These are phyloP conservation scores for Listronotus oregonensis DNA, from an alignment of 1,140 invertebrate species.

Conservation along the genomic window DNA sequence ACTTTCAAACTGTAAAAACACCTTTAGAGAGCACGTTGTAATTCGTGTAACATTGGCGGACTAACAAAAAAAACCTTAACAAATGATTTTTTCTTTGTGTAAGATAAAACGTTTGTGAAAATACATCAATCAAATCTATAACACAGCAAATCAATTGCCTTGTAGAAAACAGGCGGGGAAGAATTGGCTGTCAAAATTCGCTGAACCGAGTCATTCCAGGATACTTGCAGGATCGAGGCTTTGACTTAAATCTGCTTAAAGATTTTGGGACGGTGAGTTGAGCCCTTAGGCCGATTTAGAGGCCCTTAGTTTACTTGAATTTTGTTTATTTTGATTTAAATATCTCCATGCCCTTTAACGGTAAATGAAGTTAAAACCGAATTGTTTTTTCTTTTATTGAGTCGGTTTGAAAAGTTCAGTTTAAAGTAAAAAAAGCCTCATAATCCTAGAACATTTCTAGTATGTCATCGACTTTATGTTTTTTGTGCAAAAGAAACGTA, in stretches of 20 bases:
- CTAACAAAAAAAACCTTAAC: no score
- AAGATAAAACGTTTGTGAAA: constrained; percentile 7
- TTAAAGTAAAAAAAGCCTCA: background rate
- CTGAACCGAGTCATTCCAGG: constrained; percentile 19
- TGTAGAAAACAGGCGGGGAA: constrained; percentile 23
- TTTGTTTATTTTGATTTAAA: constrained; percentile 26
- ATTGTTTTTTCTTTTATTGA: no score
- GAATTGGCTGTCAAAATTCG: constrained; percentile 26
- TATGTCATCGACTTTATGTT: no score
- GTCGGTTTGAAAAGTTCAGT: no score
- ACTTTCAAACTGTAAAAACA: no score
- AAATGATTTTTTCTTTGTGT: no score
- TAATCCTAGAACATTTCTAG: no score
- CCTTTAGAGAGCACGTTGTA: no score
- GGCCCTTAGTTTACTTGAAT: constrained; percentile 19
- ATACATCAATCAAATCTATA: constrained; percentile 29
- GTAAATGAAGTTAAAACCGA: background rate
- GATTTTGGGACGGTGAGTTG: constrained; percentile 22
- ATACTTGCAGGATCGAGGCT: constrained; percentile 20
- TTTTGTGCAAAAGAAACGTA: no score
- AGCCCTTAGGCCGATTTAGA: constrained; percentile 21
- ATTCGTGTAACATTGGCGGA: no score
- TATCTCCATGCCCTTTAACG: background rate
- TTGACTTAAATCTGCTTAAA: constrained; percentile 28
- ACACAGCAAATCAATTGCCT: constrained; percentile 20